These are phyloP conservation scores for Sarotherodon lohbergeri DNA, from an alignment of 2,113 vertebrate species.

Conservation along the genomic window DNA sequence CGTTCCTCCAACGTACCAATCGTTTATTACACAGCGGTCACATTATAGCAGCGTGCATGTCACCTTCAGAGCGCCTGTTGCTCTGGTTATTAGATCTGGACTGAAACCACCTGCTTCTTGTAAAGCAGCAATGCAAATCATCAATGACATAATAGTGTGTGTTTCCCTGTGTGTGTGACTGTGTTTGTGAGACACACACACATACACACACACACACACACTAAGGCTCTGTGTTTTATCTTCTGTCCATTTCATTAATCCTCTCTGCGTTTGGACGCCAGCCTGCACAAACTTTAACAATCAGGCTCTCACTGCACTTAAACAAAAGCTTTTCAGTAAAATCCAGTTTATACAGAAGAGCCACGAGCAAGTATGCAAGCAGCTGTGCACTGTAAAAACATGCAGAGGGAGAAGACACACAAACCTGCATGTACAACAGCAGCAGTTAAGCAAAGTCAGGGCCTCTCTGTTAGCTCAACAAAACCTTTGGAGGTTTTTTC, in stretches of 20 bases:
- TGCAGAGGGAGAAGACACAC: fast-evolving
- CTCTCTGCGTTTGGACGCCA: slow-evolving; percentile 5
- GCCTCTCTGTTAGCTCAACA: no score
- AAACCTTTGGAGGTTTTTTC: neutral
- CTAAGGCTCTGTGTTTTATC: neutral
- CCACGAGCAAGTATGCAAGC: neutral
- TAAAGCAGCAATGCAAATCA: slow-evolving; percentile 12
- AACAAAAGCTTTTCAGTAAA: slow-evolving; percentile 2
- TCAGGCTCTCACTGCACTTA: neutral
- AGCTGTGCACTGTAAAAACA: neutral
- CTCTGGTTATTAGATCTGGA: slow-evolving; percentile 7
- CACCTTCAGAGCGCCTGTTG: neutral
- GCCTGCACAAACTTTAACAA: slow-evolving; percentile 13
- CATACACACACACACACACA: neutral
- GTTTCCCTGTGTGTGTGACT: neutral
- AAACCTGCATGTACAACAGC: neutral
- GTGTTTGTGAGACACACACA: neutral
- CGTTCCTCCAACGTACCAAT: fast-evolving
- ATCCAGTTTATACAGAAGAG: neutral
- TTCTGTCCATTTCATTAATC: slow-evolving; percentile 19
- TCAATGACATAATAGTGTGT: neutral
- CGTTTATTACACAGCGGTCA: neutral
- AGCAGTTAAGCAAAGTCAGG: neutral
- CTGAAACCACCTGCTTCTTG: slow-evolving; percentile 27
- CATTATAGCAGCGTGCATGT: neutral